Conservation (phyloP, 2,888 invertebrate genomes). For the Dasypogon diadema region DNA sequence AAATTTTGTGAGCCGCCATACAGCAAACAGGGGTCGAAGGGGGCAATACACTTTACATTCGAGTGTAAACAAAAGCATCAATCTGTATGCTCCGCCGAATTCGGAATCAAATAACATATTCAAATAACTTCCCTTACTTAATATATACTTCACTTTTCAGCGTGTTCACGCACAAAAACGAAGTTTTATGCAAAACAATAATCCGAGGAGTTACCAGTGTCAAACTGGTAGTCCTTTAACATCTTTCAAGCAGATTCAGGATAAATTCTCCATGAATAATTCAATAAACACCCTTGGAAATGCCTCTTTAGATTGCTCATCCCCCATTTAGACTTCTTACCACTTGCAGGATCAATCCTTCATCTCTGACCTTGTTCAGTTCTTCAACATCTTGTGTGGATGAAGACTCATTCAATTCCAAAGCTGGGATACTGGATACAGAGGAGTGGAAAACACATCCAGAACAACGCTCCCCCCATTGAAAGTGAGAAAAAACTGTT, state of each 20-base stretch:
- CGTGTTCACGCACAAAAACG: constrained; percentile 52
- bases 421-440: not conserved
- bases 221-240: constrained; percentile 22
- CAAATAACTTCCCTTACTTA: constrained; percentile 27
- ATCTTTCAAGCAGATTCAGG: constrained; percentile 24
- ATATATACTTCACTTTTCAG: constrained; percentile 47
- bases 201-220: constrained; percentile 39
- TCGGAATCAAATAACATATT: constrained; percentile 9
- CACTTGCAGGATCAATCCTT: constrained; percentile 10
- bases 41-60: not conserved
- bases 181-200: constrained; percentile 52
- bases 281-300: constrained; percentile 43
- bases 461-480: not conserved
- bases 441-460: not conserved
- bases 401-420: not conserved
- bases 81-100: constrained; percentile 8
- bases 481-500: too few relatives aligned
- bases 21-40: not conserved
- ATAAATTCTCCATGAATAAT: constrained; percentile 46
- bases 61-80: not conserved
- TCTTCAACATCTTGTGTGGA: not conserved
- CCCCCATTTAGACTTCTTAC: not conserved
- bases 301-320: constrained; percentile 30
- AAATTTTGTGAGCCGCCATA: not conserved
- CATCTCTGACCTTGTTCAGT: constrained; percentile 27